Evolutionary conservation across 2,113 vertebrate species (phyloP).

Genomic region (Chloebia gouldiae): DNA sequence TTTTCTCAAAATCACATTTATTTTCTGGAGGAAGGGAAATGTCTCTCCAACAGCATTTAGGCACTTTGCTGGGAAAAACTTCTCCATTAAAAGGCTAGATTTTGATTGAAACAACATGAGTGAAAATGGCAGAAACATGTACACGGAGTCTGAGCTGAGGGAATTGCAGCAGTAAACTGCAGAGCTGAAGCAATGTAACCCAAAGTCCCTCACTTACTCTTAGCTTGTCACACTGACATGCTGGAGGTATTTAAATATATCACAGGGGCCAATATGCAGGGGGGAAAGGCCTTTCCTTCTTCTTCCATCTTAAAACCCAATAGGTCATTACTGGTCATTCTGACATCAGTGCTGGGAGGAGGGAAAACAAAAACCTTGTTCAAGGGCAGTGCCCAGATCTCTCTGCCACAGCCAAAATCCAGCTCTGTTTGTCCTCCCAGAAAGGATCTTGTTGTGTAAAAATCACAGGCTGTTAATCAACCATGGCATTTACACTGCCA

Average conservation of each 20-base stretch:
- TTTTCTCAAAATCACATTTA: neutral
- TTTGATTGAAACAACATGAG: neutral
- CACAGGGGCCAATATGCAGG: neutral
- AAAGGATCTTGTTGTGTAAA: neutral
- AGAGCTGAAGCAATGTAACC: neutral
- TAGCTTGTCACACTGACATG: neutral
- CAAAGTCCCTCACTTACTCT: neutral
- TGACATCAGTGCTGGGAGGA: neutral
- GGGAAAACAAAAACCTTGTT: accelerated
- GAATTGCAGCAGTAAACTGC: neutral
- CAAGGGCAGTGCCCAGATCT: neutral
- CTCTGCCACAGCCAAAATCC: neutral
- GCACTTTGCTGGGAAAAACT: neutral
- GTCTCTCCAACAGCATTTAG: neutral
- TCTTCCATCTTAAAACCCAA: neutral
- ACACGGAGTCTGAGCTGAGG: neutral
- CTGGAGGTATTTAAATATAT: neutral
- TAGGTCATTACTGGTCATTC: neutral
- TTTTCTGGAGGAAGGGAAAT: neutral
- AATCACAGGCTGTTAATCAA: neutral
- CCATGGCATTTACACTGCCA: accelerated
- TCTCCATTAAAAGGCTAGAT: neutral
- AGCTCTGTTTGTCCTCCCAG: neutral
- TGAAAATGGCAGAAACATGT: conserved; percentile 36
- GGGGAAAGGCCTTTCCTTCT: neutral